Base-by-base conservation (phyloP, 23 tunicate species). In the Diplosoma virens region DNA sequence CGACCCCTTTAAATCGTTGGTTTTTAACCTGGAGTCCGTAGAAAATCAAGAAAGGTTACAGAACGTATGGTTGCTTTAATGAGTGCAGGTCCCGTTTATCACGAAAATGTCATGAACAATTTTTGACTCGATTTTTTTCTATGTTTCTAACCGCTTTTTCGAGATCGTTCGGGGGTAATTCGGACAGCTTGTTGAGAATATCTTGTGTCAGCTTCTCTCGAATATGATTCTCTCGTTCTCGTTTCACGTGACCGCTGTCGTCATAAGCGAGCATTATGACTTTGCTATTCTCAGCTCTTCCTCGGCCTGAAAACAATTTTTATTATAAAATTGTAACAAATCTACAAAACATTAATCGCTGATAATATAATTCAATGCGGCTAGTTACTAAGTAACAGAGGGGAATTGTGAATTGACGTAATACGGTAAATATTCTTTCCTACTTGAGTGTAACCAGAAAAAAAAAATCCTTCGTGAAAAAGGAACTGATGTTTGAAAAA, bases 221-320 rank as follows among this genome's bases (percentile, higher is more conserved):
- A 75, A 68, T 70, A 14, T 32, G 25, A 33, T 86, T 86, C 23
- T 45, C 63, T 32, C 41, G 31, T 66, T 86, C 93, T 73, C 47
- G 29, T 30, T 86, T 37, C n/a, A 80, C 61, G 21, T 73, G 84
- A 14, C 71, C 71, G 25, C 85, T 74, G 28, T 78, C 93, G 29
- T 32, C 29, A 27, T 84, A 78, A 1, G 85, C 93, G 14, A 86
- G 64, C 69, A 86, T 56, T 47, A 85, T 33, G 28, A 82, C 36
- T 33, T 72, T 79, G 79, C 92, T 85, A 33, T 80, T 59, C 33
- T 86, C 68, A 5, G 93, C 85, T 63, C 93, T 73, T 33, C 93
- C 85, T 33, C 93, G 70, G 37, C 93, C 93, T 86, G 33, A 28
- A 18, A 55, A 66, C 47, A 58, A 17, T 5, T 25, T 17, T 16